Percentiles rank a stretch among this genome's conserved stretches.
These are phyloP conservation scores for Rhinoderma darwinii DNA, from an alignment of 2,113 vertebrate genomes.

Conservation along the genomic window DNA sequence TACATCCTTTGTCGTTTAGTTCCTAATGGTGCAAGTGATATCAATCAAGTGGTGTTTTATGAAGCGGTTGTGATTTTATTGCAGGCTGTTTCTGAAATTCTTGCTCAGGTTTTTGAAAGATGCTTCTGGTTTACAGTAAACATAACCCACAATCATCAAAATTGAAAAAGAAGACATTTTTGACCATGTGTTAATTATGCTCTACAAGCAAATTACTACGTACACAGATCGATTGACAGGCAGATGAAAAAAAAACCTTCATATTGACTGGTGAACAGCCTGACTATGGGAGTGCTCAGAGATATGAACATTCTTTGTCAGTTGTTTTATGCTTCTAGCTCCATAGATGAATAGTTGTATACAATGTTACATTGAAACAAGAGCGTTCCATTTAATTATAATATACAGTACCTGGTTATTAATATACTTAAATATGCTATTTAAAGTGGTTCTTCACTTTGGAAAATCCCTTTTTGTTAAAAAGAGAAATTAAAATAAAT, in stretches of 20 bases:
- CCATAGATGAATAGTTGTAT: background rate
- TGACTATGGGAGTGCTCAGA: background rate
- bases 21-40: conserved; percentile 88
- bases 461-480: too few relatives aligned
- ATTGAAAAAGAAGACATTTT: conserved; percentile 50
- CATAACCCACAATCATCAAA: conserved; percentile 61
- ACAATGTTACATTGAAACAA: background rate
- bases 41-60: conserved; percentile 84
- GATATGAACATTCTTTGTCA: background rate
- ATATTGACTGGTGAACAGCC: background rate
- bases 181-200: conserved; percentile 61
- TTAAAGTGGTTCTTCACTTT: background rate
- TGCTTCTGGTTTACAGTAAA: conserved; percentile 71
- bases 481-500: too few relatives aligned
- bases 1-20: conserved; percentile 86
- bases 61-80: conserved; percentile 80
- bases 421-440: background rate
- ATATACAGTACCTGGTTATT: too few relatives aligned
- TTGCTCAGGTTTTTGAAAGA: conserved; percentile 74
- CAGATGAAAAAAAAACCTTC: background rate
- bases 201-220: conserved; percentile 35
- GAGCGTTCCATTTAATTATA: background rate
- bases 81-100: conserved; percentile 80
- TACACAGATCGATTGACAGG: conserved; percentile 36
- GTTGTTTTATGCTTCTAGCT: background rate